Base-by-base conservation (phyloP, 2,113 vertebrate genomes). In the Ammodytes marinus region DNA sequence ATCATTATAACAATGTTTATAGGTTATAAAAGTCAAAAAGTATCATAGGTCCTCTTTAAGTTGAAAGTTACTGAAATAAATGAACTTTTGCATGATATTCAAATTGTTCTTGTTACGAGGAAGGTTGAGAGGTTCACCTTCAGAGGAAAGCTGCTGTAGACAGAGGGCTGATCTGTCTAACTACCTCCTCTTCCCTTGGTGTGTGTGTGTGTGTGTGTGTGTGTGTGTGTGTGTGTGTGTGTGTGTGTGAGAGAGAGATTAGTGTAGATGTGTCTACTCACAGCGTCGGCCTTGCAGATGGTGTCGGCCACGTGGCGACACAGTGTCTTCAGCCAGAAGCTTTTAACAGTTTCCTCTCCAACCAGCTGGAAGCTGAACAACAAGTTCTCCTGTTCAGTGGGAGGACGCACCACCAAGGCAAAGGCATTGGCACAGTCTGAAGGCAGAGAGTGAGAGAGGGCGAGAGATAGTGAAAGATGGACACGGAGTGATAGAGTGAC, bases 271-370 rank as follows among this genome's bases (percentile, higher is more conserved):
- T 19, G 19, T 13, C 37, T 73, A 95, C 97, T 99, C 94, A 99
- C 98, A 80, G 96, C 95, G 84, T 99, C 97, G 67, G 98, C 95
- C 92, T 96, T 97, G 94, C 98, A 99, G 94, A 99, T 99, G 19
- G 98, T 99, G 93, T 99, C 98, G 92, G 98, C 98, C 70, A 99
- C 96, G 0, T 99, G 98, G 79, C 98, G 97, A 89, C 97, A 99
- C 8, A 99, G 91, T 42, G 83, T 97, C 93, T 95, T 96, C 55
- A 99, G 91, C 98, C 98, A 99, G 59, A 92, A 90, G 17, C 95
- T 95, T 91, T 99, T 99, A 76, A 94, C 89, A 1, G 93, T 95
- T 58, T 99, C 98, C 87, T 99, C 97, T 19, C 94, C 92, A 0
- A 92, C 93, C 93, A 99, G 96, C 87, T 99, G 97, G 94, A 99